Evolutionary conservation across 2,797 vertebrate species (phyloP), one percentile per base, ranked within the genome.

Genomic region (Benthosema pterotum): DNA sequence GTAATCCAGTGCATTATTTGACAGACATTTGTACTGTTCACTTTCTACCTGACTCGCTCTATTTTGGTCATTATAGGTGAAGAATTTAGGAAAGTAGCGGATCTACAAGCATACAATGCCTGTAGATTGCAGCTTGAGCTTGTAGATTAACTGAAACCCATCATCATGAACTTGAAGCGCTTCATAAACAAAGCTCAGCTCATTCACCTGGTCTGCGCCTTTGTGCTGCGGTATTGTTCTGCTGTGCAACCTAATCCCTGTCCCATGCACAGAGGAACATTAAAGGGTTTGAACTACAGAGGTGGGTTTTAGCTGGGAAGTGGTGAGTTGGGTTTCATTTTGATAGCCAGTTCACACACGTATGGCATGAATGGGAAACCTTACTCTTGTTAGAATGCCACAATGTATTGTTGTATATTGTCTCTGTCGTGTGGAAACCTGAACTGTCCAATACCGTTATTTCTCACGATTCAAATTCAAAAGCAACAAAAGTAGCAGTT

Each of bases 151-250:
- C 16, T 51, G 1, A 52, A 50, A 52, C 15, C 18, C 25, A 15
- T 8, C 53, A 32, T n/a, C 22, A 13, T 4, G 13, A n/a, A 4
- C 54, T 57, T 52, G 11, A 38, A 38, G 16, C 57, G 55, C 15
- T 59, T 38, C 12, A 18, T 11, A 47, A n/a, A 60, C 14, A 52
- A 51, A 28, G 51, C 51, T 4, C 0, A 51, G 11, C 11, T 68
- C 43, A 11, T 50, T 11, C 52, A 12, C 3, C 9, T 48, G 15
- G 13, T 14, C 54, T 54, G 38, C 16, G 42, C 28, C 19, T 52
- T 54, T 51, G n/a, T 14, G n/a, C 46, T 63, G n/a, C 52, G 51
- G 43, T 22, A 42, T 57, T 68, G 50, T 63, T 28, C 42, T 58
- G 15, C 45, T 2, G 1, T 48, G 53, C 42, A 67, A 56, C 57